Evolutionary conservation across 2,797 vertebrate genomes (phyloP).

Genomic region (Fundulus diaphanus): DNA sequence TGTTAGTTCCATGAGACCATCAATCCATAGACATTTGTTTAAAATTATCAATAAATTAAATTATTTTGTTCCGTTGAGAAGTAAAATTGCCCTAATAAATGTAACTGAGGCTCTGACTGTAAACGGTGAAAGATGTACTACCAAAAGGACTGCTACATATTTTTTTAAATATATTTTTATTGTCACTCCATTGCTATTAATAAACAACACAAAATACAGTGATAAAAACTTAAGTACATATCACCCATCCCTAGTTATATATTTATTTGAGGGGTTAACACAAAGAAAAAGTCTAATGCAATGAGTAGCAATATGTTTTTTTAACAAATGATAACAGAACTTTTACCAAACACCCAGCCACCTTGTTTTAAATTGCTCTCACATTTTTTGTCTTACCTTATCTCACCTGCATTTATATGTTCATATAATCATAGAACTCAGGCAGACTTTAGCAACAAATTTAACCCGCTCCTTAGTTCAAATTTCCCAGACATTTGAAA

Average conservation of each 20-base stretch:
- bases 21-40: not conserved
- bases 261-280: too few species aligned
- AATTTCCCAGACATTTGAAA: constrained; percentile 51
- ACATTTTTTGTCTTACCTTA: constrained; percentile 42
- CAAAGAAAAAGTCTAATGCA: not conserved
- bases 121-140: not conserved
- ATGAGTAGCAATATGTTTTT: not conserved
- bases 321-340: not conserved
- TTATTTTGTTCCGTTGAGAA: not conserved
- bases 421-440: constrained; percentile 8
- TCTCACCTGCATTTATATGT: constrained; percentile 39
- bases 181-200: not conserved
- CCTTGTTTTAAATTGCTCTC: constrained; percentile 7
- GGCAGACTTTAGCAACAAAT: constrained; percentile 19
- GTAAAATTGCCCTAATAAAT: not conserved
- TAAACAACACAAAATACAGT: not conserved
- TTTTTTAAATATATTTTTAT: not conserved
- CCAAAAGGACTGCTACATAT: not conserved
- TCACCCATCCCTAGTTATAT: too few species aligned
- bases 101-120: not conserved
- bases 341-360: not conserved
- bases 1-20: not conserved
- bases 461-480: constrained; percentile 23
- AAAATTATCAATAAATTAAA: not conserved
- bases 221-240: too few species aligned